Base-by-base conservation (phyloP, 1,140 invertebrate genomes). In the Ectropis grisescens region DNA sequence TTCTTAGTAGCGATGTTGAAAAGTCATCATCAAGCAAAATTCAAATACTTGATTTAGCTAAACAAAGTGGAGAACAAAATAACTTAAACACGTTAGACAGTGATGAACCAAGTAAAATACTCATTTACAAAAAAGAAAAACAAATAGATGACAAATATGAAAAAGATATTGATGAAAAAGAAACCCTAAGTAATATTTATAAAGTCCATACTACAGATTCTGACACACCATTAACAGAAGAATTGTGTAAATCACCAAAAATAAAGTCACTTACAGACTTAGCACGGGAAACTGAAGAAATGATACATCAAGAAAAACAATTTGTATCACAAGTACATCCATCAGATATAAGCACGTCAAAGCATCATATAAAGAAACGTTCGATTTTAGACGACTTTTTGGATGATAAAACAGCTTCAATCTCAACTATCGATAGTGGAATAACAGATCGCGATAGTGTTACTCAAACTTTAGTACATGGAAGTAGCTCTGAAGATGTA, bases 401-500 rank as follows among this genome's bases (percentile, higher is more conserved):
- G 11, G 30, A 36, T 26, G 43, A 58, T 13, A 49, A 41, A 36
- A 29, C 16, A 29, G 39, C 41, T 6, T 55, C 47, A 29, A 44
- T 55, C 27, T 41, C 50, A 26, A 58, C 55, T 13, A 44, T 47
- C 19, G 49, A 61, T 13, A 61, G 48, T 33, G 47, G 46, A 13
- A 48, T 44, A 14, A 47, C 48, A 16, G 58, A 19, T 19, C 3
- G 3, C 3, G 16, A 19, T 3, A 19, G 8, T 8, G 8, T 19
- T 8, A 19, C 16, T 19, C 16, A 19, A 3, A 19, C 16, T 19
- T 19, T 19, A 8, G 16, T 19, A 19, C 16, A 19, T 19, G 16
- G 16, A 13, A 65, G 62, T 27, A 75, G 72, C 34, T 78, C 70
- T 6, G 75, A 80, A 52, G 75, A 80, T 30, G 32, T 80, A n/a